A percentile compares a stretch with the other conserved stretches of the same genome.
Conservation (phyloP, 1,140 invertebrate genomes). For the Eulimnadia texana region DNA sequence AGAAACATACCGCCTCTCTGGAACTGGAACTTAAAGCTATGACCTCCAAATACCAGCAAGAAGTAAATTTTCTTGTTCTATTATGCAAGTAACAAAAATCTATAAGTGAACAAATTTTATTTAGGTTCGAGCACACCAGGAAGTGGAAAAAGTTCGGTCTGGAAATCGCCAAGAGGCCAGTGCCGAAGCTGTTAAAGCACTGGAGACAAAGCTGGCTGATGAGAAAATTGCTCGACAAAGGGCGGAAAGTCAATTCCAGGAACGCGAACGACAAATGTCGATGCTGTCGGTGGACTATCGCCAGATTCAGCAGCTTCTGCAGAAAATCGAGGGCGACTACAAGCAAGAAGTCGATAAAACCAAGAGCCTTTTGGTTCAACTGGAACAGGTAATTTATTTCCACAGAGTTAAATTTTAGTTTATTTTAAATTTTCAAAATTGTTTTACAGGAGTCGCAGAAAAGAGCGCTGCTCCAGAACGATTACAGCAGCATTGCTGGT, state of each 20-base stretch:
- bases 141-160: constrained; percentile 57
- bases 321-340: constrained; percentile 78
- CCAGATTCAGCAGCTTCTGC: constrained; percentile 74
- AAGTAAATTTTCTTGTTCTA: constrained; percentile 36
- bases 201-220: constrained; percentile 80
- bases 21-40: constrained; percentile 74
- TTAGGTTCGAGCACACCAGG: constrained; percentile 56
- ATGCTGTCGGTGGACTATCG: constrained; percentile 86
- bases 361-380: not conserved
- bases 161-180: constrained; percentile 78
- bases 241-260: constrained; percentile 66
- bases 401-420: not conserved
- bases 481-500: constrained; percentile 51
- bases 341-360: constrained; percentile 76
- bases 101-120: not conserved
- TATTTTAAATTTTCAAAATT: constrained; percentile 32
- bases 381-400: constrained; percentile 2
- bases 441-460: constrained; percentile 79
- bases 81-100: not conserved
- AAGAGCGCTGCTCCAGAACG: constrained; percentile 51
- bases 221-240: constrained; percentile 70
- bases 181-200: constrained; percentile 73
- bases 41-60: constrained; percentile 73
- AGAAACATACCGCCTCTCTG: constrained; percentile 76
- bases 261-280: constrained; percentile 83